A percentile compares a stretch with the other conserved stretches of the same genome.
Evolutionary conservation across 64 coral and sea anemone genomes (phyloP).

Genomic region (Acropora yongei): DNA sequence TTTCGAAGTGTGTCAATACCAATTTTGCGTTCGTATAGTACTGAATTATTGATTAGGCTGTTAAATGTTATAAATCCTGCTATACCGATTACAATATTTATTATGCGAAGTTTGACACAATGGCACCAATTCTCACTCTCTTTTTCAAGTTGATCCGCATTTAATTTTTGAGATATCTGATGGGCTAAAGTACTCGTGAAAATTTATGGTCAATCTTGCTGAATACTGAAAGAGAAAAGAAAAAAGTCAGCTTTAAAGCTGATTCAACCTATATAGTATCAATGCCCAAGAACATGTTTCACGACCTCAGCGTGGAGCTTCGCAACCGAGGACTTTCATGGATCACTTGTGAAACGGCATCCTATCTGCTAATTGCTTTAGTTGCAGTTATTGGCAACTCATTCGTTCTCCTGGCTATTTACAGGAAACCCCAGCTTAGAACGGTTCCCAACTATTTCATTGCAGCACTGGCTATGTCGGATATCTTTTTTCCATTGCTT

Average conservation of each 20-base stretch:
- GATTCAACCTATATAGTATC: neutral
- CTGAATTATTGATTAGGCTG: too few relatives aligned
- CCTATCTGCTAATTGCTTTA: neutral
- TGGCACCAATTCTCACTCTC: too few relatives aligned
- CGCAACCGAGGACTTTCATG: neutral
- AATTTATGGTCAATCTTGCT: too few relatives aligned
- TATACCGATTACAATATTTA: too few relatives aligned
- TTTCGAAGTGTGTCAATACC: too few relatives aligned
- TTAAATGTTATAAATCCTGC: too few relatives aligned
- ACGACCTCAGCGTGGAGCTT: neutral
- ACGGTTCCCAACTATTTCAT: conserved; percentile 57
- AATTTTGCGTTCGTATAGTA: too few relatives aligned
- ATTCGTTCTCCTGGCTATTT: conserved; percentile 39
- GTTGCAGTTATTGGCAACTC: conserved; percentile 28
- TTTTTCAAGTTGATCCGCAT: too few relatives aligned
- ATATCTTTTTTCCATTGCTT: conserved; percentile 44
- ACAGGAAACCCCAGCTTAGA: conserved; percentile 31
- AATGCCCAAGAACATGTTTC: neutral
- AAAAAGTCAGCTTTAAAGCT: neutral
- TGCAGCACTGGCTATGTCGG: conserved; percentile 42
- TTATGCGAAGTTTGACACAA: too few relatives aligned
- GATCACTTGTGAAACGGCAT: neutral
- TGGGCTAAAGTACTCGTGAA: too few relatives aligned
- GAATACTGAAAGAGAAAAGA: neutral
- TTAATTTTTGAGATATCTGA: too few relatives aligned